A percentile compares a stretch with the other conserved stretches of the same genome.
These are phyloP conservation scores for Microcebus murinus DNA, from an alignment of 2,113 vertebrate genomes.

Conservation along the genomic window DNA sequence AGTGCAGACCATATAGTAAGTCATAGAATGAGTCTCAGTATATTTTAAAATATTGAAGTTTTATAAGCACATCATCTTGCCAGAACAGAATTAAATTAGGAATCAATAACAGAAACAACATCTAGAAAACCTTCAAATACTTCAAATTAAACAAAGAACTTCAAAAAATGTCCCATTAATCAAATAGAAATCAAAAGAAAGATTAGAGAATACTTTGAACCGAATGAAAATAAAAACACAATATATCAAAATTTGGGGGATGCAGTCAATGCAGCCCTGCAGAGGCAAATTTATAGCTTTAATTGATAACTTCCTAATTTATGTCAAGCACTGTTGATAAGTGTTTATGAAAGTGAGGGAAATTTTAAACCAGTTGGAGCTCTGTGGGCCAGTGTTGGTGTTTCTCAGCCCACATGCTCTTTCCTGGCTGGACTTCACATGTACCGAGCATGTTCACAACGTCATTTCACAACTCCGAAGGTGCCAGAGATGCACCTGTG, in stretches of 20 bases:
- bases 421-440: not conserved
- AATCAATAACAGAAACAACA: not conserved
- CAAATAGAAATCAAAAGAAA: not conserved
- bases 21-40: not conserved
- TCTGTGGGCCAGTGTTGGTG: accelerated
- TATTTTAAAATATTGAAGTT: not conserved
- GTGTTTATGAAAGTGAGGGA: no score
- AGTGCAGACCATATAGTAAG: accelerated
- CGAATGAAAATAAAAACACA: not conserved
- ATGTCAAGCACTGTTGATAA: no score
- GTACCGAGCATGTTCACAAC: not conserved
- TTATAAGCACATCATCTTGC: not conserved
- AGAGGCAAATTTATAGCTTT: not conserved
- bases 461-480: not conserved
- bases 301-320: not conserved
- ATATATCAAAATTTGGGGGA: accelerated
- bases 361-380: no score
- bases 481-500: no score
- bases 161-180: no score
- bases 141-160: not conserved
- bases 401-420: not conserved
- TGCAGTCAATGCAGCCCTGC: not conserved
- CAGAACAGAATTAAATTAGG: not conserved
- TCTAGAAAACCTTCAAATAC: not conserved
- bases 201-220: not conserved